Percentiles rank a stretch among this genome's conserved stretches.
These are phyloP conservation scores for Pammene fasciana DNA, from an alignment of 2,888 invertebrate genomes.

Conservation along the genomic window DNA sequence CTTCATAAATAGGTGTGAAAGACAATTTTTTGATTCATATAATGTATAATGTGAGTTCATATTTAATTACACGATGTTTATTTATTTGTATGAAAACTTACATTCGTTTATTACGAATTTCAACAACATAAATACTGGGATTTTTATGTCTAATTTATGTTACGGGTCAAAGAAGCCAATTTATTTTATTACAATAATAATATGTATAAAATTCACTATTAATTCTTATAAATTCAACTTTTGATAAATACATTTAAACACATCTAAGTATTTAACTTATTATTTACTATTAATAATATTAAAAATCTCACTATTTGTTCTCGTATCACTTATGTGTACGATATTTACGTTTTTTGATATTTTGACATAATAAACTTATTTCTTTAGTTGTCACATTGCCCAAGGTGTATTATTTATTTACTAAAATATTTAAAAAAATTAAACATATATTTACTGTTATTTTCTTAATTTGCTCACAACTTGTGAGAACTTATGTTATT, in stretches of 20 bases:
- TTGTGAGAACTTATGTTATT: no score
- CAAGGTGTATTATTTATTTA: no score
- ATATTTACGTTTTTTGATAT: constrained; percentile 43
- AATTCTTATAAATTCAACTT: constrained; percentile 64
- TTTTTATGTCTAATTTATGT: constrained; percentile 4
- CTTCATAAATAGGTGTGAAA: not conserved
- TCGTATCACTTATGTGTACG: constrained; percentile 51
- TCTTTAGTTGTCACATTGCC: constrained; percentile 3
- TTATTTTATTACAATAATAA: constrained; percentile 25
- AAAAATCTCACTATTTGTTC: constrained; percentile 73
- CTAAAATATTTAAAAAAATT: not conserved
- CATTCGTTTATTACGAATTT: not conserved
- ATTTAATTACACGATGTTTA: not conserved
- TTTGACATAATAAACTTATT: constrained; percentile 37
- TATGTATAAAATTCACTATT: constrained; percentile 42
- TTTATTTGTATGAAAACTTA: constrained; percentile 31
- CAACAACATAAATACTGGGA: constrained; percentile 27
- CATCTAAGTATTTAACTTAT: constrained; percentile 46
- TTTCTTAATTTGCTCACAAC: no score
- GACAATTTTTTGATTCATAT: constrained; percentile 6
- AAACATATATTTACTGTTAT: no score
- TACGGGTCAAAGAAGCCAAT: constrained; percentile 37
- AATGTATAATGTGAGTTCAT: not conserved
- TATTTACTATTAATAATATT: constrained; percentile 51
- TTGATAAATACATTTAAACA: constrained; percentile 57